Evolutionary conservation across 2,888 invertebrate species (phyloP), one percentile per base, ranked within the genome.

Genomic region (Pristionchus fissidentatus): DNA sequence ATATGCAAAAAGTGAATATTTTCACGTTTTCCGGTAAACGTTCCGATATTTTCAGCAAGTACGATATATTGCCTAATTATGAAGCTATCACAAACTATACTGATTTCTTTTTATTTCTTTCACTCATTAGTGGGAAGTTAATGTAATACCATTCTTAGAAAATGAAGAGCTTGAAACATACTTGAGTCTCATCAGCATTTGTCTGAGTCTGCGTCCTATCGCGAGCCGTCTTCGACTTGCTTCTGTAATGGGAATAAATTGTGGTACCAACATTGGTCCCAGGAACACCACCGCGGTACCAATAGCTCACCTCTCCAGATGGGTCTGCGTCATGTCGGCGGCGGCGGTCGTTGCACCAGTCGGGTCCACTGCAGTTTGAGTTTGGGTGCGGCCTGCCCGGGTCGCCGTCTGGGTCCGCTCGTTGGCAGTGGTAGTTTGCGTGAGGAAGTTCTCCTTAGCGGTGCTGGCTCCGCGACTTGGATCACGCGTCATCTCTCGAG

Each of bases 111-210:
- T n/a, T n/a, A n/a, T n/a, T n/a, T n/a, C n/a, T n/a, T n/a, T n/a
- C n/a, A n/a, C n/a, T n/a, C n/a, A n/a, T n/a, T n/a, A n/a, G n/a
- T n/a, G n/a, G n/a, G n/a, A n/a, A n/a, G n/a, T n/a, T n/a, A n/a
- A n/a, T n/a, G n/a, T n/a, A n/a, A n/a, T n/a, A n/a, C n/a, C n/a
- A n/a, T n/a, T n/a, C n/a, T n/a, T n/a, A n/a, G n/a, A n/a, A n/a
- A n/a, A n/a, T n/a, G n/a, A n/a, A n/a, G n/a, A n/a, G n/a, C n/a
- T n/a, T n/a, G n/a, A n/a, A 29, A 1, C 26, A 10, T 66, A 66
- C 62, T 38, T 66, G 62, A 19, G 62, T 66, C 62, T 66, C 62
- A 7, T 66, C 62, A 3, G 62, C 62, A 8, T 66, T 66, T 38
- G 62, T 66, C 62, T 35, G 38, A 22, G 62, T 66, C 62, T 66